Evolutionary conservation across 2,113 vertebrate species (phyloP).

Genomic region (Empidonax traillii): DNA sequence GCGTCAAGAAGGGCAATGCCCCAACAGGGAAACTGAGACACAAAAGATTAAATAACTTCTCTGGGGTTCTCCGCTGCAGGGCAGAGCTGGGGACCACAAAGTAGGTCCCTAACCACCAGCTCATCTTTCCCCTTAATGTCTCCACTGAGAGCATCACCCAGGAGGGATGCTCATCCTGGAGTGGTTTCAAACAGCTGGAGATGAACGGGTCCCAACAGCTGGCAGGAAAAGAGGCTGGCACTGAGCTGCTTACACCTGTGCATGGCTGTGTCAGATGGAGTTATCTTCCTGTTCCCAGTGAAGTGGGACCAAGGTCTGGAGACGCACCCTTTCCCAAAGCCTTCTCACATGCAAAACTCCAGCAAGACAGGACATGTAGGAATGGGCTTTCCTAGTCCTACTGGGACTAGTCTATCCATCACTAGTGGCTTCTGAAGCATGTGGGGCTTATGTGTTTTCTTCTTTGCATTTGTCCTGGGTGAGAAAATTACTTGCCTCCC

Average conservation of each 20-base stretch:
- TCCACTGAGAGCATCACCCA: not conserved
- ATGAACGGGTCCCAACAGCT: not conserved
- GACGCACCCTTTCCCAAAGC: not conserved
- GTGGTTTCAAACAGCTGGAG: not conserved
- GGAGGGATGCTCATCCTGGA: not conserved
- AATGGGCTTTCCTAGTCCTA: not conserved
- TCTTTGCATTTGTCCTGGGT: not conserved
- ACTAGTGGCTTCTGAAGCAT: not conserved
- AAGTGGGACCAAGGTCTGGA: not conserved
- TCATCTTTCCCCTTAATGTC: not conserved
- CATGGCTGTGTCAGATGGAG: accelerated
- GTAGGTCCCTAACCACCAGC: not conserved
- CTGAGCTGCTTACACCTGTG: not conserved
- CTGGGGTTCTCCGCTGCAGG: not conserved
- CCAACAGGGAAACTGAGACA: slow-evolving; percentile 13
- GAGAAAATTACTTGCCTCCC: not conserved
- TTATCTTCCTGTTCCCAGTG: not conserved
- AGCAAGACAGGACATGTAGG: not conserved
- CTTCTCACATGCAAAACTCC: not conserved
- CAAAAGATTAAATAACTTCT: not conserved
- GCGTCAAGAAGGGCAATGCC: not conserved
- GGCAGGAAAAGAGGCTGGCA: not conserved
- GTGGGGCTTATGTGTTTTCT: not conserved
- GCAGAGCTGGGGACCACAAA: not conserved
- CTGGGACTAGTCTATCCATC: not conserved